Percentiles rank a stretch among this genome's conserved stretches.
phyloP scores from a whole-genome alignment of 2,888 invertebrate species.

The Leptarthrus brevirostris region DNA sequence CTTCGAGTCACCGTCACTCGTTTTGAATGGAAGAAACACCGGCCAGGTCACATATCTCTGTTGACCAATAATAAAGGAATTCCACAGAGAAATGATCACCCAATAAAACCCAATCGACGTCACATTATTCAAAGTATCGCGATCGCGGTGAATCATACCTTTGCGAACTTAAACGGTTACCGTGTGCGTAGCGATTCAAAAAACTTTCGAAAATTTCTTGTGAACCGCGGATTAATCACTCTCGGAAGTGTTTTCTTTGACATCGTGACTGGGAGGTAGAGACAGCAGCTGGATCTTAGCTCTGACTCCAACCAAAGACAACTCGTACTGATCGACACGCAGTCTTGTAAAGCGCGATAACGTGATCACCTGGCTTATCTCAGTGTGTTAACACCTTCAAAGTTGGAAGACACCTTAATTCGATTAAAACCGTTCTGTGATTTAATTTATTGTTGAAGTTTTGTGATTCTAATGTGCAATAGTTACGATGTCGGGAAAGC shows the following conservation, averaged over 20 bases:
- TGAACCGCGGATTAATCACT: constrained; percentile 34
- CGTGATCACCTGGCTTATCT: too few relatives aligned
- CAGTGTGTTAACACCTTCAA: too few relatives aligned
- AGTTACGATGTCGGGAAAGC: not conserved
- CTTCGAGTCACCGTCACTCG: too few relatives aligned
- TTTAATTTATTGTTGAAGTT: not conserved
- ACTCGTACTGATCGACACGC: not conserved
- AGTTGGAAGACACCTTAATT: not conserved
- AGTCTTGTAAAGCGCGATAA: constrained; percentile 37
- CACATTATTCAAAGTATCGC: constrained; percentile 4
- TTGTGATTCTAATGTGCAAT: not conserved
- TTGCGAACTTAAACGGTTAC: not conserved
- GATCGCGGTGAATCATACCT: constrained; percentile 38
- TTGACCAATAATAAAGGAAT: constrained; percentile 37
- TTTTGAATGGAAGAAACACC: constrained; percentile 1
- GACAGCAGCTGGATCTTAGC: not conserved
- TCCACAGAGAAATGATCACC: not conserved
- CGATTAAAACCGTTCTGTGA: not conserved
- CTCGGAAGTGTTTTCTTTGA: constrained; percentile 18
- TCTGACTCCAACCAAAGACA: not conserved
- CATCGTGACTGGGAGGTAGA: constrained; percentile 3
- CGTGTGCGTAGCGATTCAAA: constrained; percentile 4
- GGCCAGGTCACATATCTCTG: not conserved
- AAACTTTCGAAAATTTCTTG: constrained; percentile 23
- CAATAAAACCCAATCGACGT: not conserved